These are phyloP conservation scores for Xylota sylvarum DNA, from an alignment of 2,888 invertebrate genomes.

Conservation along the genomic window DNA sequence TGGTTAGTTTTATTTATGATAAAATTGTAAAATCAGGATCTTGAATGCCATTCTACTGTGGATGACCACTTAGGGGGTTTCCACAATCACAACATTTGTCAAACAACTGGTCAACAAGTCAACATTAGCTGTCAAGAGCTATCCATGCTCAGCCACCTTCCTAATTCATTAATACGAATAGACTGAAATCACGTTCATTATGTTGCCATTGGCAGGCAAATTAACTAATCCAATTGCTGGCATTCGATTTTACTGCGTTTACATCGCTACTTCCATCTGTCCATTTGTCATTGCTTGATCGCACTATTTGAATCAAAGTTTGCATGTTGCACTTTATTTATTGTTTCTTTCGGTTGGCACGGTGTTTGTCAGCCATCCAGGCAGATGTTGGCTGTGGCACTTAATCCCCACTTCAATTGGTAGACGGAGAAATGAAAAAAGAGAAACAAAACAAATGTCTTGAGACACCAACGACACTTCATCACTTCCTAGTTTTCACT, in stretches of 20 bases:
- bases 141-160: constrained; percentile 42
- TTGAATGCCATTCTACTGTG: too few relatives aligned
- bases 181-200: constrained; percentile 18
- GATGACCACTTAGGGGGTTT: not conserved
- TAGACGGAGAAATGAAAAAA: constrained; percentile 55
- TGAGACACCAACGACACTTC: constrained; percentile 56
- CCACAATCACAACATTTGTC: not conserved
- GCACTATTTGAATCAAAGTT: constrained; percentile 32
- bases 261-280: constrained; percentile 62
- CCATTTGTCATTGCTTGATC: constrained; percentile 61
- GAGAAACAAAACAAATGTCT: constrained; percentile 64
- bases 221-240: constrained; percentile 44
- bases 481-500: constrained; percentile 76
- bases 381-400: constrained; percentile 42
- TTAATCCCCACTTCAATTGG: constrained; percentile 21
- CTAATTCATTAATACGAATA: not conserved
- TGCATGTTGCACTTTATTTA: constrained; percentile 42
- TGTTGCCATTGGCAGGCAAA: constrained; percentile 49
- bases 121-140: constrained; percentile 43
- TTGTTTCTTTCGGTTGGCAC: constrained; percentile 45
- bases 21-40: not conserved
- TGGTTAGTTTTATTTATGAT: not conserved
- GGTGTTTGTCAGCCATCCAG: constrained; percentile 41
- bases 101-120: constrained; percentile 7
- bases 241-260: constrained; percentile 42